These are phyloP conservation scores for Meta bourneti DNA, from an alignment of 2,888 invertebrate species.

Conservation along the genomic window DNA sequence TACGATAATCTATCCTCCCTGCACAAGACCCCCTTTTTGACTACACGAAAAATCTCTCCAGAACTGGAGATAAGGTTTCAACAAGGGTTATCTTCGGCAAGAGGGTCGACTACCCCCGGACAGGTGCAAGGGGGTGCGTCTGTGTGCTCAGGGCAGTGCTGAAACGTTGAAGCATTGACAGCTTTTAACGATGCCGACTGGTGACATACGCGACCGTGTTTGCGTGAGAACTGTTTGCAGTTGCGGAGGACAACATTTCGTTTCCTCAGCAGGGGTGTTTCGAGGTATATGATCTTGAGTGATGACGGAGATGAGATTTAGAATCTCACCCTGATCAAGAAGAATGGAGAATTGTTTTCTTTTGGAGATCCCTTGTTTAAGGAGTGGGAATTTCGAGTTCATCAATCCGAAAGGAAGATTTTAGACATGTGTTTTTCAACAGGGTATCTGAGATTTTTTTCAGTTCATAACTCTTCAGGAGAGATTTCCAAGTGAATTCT, in stretches of 20 bases:
- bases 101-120: conserved; percentile 9
- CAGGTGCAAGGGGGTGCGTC: conserved; percentile 43
- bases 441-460: too few relatives aligned
- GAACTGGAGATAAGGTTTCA: conserved; percentile 61
- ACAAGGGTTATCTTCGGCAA: conserved; percentile 43
- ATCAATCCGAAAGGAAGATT: too few relatives aligned
- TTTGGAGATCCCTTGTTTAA: background rate
- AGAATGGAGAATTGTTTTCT: too few relatives aligned
- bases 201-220: conserved; percentile 45
- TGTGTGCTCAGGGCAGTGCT: conserved; percentile 46
- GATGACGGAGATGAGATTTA: background rate
- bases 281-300: background rate
- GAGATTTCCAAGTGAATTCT: too few relatives aligned
- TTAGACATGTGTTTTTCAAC: too few relatives aligned
- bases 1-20: background rate
- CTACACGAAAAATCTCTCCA: conserved; percentile 24
- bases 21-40: conserved; percentile 10
- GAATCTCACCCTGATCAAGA: too few relatives aligned
- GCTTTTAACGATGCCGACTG: conserved; percentile 52
- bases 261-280: background rate
- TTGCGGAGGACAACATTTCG: background rate
- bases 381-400: background rate
- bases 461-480: too few relatives aligned
- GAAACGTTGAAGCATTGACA: conserved; percentile 44
- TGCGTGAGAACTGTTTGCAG: conserved; percentile 22